Conservation (phyloP, 2,888 invertebrate genomes). For the Acanthopleura granulata region DNA sequence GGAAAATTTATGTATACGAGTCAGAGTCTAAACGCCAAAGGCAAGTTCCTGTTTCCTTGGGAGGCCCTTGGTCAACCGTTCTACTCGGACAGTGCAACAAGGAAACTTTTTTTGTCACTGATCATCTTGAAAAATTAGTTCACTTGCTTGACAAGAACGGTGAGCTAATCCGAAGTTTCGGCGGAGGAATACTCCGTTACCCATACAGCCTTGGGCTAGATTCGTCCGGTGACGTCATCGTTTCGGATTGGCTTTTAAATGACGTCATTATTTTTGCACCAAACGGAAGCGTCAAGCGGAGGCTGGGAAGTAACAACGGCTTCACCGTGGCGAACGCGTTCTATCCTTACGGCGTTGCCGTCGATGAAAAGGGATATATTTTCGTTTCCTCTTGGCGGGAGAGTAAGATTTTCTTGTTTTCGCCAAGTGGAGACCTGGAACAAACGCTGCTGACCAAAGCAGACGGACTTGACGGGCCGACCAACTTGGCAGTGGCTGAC, state of each 20-base stretch:
- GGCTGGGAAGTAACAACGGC: neutral
- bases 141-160: neutral
- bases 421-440: neutral
- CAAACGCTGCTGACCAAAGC: neutral
- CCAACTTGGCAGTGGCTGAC: neutral
- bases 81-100: conserved; percentile 42
- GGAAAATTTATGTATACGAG: neutral
- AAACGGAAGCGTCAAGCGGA: neutral
- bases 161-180: neutral
- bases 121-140: conserved; percentile 4
- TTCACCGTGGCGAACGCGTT: neutral
- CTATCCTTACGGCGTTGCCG: neutral
- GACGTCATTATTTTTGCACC: conserved; percentile 6
- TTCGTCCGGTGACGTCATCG: neutral
- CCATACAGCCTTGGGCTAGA: neutral
- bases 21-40: neutral
- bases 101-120: conserved; percentile 35
- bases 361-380: conserved; percentile 8
- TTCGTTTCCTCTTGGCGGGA: conserved; percentile 5
- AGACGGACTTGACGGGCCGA: neutral
- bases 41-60: conserved; percentile 3
- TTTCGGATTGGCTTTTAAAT: conserved; percentile 1
- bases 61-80: conserved; percentile 39
- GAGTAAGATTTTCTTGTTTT: neutral
- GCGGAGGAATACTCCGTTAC: neutral